Evolutionary conservation across 2,113 vertebrate species (phyloP), one percentile per base, ranked within the genome.

Genomic region (Colinus virginianus): DNA sequence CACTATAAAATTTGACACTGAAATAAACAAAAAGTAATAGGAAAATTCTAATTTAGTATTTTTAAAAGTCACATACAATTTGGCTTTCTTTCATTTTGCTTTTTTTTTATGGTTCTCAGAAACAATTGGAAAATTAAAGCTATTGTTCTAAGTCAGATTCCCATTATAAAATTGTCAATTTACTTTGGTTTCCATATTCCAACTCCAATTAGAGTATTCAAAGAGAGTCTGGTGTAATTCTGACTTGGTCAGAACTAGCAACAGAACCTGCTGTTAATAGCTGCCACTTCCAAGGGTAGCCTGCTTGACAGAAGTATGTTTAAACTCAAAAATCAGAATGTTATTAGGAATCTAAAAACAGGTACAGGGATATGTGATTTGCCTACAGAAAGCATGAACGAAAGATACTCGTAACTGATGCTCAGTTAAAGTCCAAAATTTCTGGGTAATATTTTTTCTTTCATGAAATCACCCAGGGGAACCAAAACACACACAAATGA

Each of bases 11-110:
- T 30, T 77, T 42, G 20, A 40, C 61, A 81, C 19, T 36, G 25
- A 74, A 93, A 49, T 7, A 74, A 92, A 85, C 22, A 56, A 21
- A 84, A 93, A 78, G 42, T 75, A 43, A 78, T 87, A 95, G 17
- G 6, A 4, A 92, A 88, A 90, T n/a, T 38, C 62, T 6, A 67
- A 18, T 74, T 55, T 61, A 68, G 4, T 68, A 56, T 43, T 85
- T 94, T 85, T 26, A 28, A 28, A 86, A 89, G 12, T 20, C 16
- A 25, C 34, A 43, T 30, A 87, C 36, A 61, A 9, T 69, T 51
- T 55, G 20, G 7, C 25, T 3, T 56, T 19, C 14, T 55, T 55
- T 56, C 17, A 32, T 56, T 19, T 56, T 32, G 32, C 30, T 55
- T 18, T 55, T 55, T 67, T 56, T 71, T 25, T 43, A 59, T 3